Percentiles rank a stretch among this genome's conserved stretches.
These are phyloP conservation scores for Sinocyclocheilus anophthalmus DNA, from an alignment of 2,113 vertebrate genomes.

Conservation along the genomic window DNA sequence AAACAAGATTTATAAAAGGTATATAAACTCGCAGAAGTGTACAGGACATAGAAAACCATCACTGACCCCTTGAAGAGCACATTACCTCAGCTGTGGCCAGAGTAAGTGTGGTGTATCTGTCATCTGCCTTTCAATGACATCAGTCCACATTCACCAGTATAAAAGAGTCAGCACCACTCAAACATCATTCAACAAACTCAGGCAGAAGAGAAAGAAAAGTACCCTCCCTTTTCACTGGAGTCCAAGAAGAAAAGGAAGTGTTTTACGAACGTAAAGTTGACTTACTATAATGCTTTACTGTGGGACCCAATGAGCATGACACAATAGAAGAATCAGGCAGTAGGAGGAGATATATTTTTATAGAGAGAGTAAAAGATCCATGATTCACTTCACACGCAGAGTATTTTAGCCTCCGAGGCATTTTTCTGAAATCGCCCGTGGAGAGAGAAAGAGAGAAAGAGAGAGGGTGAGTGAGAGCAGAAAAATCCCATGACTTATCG, in stretches of 20 bases:
- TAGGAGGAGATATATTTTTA: conserved; percentile 29
- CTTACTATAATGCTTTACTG: conserved; percentile 27
- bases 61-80: conserved; percentile 23
- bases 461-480: conserved; percentile 33
- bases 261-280: conserved; percentile 9
- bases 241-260: conserved; percentile 30
- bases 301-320: not conserved
- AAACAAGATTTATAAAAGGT: not conserved
- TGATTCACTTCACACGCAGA: conserved; percentile 7
- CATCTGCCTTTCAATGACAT: conserved; percentile 39
- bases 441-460: conserved; percentile 41
- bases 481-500: conserved; percentile 67
- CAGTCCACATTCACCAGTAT: not conserved
- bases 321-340: conserved; percentile 25
- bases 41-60: not conserved
- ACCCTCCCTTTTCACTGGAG: not conserved
- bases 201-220: not conserved
- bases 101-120: conserved; percentile 25
- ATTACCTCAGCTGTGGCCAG: conserved; percentile 32
- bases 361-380: conserved; percentile 5
- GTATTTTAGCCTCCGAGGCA: conserved; percentile 12
- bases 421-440: conserved; percentile 13
- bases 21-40: too few species aligned
- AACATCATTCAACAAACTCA: conserved; percentile 31
- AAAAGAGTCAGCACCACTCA: conserved; percentile 13